Conservation (phyloP, 2,113 vertebrate species). For the Heptranchias perlo region DNA sequence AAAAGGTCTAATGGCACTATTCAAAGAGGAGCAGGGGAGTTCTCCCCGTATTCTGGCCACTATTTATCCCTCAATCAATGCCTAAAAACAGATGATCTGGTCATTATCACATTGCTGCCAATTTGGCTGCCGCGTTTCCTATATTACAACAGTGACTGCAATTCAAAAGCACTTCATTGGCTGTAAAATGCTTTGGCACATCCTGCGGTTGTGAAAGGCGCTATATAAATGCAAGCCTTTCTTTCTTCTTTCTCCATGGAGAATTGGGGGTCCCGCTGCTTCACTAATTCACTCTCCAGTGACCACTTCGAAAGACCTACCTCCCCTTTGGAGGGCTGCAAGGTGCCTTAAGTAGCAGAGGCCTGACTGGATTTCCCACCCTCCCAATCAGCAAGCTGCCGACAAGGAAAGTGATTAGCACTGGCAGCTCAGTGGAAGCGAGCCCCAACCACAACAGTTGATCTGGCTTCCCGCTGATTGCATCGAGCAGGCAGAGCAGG, state of each 20-base stretch:
- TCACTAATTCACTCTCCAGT: not conserved
- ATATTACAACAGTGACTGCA: no score
- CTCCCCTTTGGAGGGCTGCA: not conserved
- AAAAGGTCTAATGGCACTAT: not conserved
- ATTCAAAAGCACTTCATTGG: not conserved
- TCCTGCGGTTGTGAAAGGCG: not conserved
- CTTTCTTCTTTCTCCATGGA: not conserved
- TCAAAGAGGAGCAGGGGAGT: not conserved
- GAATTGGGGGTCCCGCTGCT: not conserved
- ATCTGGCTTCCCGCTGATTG: no score
- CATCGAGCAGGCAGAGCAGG: not conserved
- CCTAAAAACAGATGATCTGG: not conserved
- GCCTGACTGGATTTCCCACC: not conserved
- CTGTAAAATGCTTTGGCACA: not conserved
- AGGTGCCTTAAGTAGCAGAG: not conserved
- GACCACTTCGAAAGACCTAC: not conserved
- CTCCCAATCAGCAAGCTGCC: not conserved
- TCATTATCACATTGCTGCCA: not conserved
- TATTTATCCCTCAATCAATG: not conserved
- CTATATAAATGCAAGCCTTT: not conserved
- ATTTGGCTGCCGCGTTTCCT: not conserved
- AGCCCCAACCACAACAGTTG: not conserved
- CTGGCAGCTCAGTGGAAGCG: not conserved
- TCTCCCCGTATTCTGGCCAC: not conserved
- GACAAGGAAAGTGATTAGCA: not conserved